Evolutionary conservation across 2,113 vertebrate species (phyloP).

Genomic region (Odocoileus virginianus): DNA sequence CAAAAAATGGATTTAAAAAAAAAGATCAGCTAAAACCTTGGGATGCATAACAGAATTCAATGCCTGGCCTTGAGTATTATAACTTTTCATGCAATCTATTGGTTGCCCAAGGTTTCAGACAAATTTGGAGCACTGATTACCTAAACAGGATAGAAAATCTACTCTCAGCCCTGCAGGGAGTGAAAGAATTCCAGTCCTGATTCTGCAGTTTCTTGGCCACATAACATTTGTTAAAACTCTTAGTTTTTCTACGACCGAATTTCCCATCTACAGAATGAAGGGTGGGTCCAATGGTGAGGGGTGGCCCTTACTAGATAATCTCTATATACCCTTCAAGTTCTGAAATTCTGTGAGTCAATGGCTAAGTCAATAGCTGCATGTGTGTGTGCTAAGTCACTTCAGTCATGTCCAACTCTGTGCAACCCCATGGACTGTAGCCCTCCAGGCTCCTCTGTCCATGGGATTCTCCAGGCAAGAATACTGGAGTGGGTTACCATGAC

Average conservation of each 20-base stretch:
- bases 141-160: neutral
- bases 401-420: neutral
- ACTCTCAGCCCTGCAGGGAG: neutral
- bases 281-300: rapidly evolving
- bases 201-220: neutral
- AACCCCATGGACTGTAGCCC: neutral
- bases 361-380: neutral
- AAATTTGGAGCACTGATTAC: neutral
- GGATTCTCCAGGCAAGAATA: neutral
- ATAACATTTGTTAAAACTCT: neutral
- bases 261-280: neutral
- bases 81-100: neutral
- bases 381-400: neutral
- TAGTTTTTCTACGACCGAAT: neutral
- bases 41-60: conserved; percentile 6
- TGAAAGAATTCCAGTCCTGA: neutral
- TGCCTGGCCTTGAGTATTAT: neutral
- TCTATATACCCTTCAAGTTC: neutral
- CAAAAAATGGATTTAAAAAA: neutral
- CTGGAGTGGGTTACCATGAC: neutral
- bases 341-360: neutral
- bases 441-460: neutral
- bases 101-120: neutral
- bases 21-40: conserved; percentile 2
- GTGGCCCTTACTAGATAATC: neutral